Base-by-base conservation (phyloP, 1,140 invertebrate species). In the Drosophila nebulosa region DNA sequence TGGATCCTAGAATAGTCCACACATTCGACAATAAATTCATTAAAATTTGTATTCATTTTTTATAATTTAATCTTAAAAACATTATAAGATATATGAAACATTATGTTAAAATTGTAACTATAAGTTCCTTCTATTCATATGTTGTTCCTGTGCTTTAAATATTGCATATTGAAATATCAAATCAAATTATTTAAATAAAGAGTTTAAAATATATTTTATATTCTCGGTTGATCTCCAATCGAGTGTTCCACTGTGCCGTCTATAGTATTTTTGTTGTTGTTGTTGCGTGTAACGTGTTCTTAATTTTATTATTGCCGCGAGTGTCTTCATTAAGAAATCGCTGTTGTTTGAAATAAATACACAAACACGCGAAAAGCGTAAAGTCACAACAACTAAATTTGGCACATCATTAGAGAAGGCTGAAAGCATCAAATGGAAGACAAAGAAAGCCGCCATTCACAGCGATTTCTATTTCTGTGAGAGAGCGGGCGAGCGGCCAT, bases 241-340 rank as follows among this genome's bases (percentile, higher is more conserved):
- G n/a, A n/a, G n/a, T n/a, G n/a, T 32, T 12, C 30, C 30, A 32
- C 7, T 18, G 22, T 51, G 16, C 18, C 14, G 0, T 5, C 4
- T 46, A 3, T 21, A 4, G 5, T 10, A 9, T 18, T 46, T 46
- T 46, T 46, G 16, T 39, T n/a, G n/a, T n/a, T n/a, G n/a, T 39
- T 39, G 36, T 63, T 55, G n/a, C 4, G 9, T 26, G 27, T 61
- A 64, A 57, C 42, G 64, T 66, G 55, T 74, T 67, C 14, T 56
- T 57, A 61, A 74, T 74, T 46, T 79, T 69, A 61, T 69, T 69
- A 18, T 16, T 27, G 42, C 50, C 52, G 12, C 42, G 30, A 75
- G 66, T 79, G 77, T 75, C 77, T 79, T 79, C 50, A 79, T 79
- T 79, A 79, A 75, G 18, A 59, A 63, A 65, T 14, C 42, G 21